Evolutionary conservation across 1,140 invertebrate genomes (phyloP).

Genomic region (Orius laevigatus): DNA sequence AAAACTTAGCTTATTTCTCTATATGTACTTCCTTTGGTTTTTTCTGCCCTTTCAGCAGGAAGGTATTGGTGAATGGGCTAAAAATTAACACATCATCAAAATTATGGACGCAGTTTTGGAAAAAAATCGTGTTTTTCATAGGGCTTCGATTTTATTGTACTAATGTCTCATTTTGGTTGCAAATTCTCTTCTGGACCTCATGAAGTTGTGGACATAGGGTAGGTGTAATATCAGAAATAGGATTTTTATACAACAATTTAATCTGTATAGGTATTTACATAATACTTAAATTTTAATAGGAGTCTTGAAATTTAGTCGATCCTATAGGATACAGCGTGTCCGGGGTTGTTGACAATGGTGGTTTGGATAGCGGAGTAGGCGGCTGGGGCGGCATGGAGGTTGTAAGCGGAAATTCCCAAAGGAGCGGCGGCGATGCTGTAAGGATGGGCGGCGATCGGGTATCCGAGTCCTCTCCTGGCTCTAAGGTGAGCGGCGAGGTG

Average conservation of each 20-base stretch:
- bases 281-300: no score
- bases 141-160: no score
- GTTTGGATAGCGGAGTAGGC: constrained; percentile 27
- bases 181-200: no score
- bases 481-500: constrained; percentile 16
- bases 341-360: constrained; percentile 28
- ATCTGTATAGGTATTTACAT: no score
- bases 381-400: constrained; percentile 23
- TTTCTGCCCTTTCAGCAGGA: no score
- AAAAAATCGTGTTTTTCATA: not conserved
- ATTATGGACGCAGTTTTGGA: not conserved
- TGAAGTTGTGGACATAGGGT: no score
- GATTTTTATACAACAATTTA: no score
- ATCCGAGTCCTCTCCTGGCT: constrained; percentile 22
- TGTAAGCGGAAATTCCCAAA: constrained; percentile 9
- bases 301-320: constrained; percentile 23
- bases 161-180: no score
- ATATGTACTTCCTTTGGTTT: no score
- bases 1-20: no score
- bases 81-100: not conserved
- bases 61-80: no score
- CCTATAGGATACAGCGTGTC: constrained; percentile 28
- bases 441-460: constrained; percentile 2
- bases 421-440: constrained; percentile 19
- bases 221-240: no score